Percentiles rank a stretch among this genome's conserved stretches.
Evolutionary conservation across 2,113 vertebrate genomes (phyloP).

Genomic region (Mormoops blainvillei): DNA sequence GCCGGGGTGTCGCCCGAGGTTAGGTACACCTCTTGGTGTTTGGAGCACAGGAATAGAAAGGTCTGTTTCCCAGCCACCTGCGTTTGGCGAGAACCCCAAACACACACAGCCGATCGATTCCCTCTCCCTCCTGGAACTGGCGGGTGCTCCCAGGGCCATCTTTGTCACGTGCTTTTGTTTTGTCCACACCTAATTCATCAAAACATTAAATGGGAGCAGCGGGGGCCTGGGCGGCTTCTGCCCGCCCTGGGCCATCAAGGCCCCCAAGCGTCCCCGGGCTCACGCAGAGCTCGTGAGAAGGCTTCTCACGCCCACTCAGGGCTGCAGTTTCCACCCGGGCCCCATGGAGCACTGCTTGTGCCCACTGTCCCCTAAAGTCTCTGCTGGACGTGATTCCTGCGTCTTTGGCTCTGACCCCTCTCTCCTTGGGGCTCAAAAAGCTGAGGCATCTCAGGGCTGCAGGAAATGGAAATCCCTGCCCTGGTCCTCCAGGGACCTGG

Average conservation of each 20-base stretch:
- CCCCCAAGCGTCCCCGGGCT: neutral
- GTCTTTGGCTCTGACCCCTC: neutral
- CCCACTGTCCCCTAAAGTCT: neutral
- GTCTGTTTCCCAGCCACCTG: too few relatives aligned
- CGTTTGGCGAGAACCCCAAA: neutral
- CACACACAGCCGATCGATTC: rapidly evolving
- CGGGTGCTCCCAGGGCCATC: neutral
- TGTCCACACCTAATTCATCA: neutral
- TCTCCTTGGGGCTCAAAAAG: neutral
- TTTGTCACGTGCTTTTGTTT: rapidly evolving
- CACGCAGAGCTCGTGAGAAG: rapidly evolving
- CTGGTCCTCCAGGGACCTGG: neutral
- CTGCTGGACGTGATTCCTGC: too few relatives aligned
- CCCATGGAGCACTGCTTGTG: rapidly evolving
- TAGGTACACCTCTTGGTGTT: neutral
- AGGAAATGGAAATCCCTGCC: neutral
- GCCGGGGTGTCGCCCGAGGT: rapidly evolving
- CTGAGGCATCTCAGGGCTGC: neutral
- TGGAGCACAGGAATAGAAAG: neutral
- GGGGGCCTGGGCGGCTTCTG: neutral
- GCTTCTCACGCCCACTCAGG: rapidly evolving
- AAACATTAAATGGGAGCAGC: rapidly evolving
- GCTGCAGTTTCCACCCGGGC: neutral
- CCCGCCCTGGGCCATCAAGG: rapidly evolving
- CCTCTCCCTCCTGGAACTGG: rapidly evolving